Percentiles rank a stretch among this genome's conserved stretches.
phyloP scores from a whole-genome alignment of 2,888 invertebrate species.

The Tetramorium bicarinatum region DNA sequence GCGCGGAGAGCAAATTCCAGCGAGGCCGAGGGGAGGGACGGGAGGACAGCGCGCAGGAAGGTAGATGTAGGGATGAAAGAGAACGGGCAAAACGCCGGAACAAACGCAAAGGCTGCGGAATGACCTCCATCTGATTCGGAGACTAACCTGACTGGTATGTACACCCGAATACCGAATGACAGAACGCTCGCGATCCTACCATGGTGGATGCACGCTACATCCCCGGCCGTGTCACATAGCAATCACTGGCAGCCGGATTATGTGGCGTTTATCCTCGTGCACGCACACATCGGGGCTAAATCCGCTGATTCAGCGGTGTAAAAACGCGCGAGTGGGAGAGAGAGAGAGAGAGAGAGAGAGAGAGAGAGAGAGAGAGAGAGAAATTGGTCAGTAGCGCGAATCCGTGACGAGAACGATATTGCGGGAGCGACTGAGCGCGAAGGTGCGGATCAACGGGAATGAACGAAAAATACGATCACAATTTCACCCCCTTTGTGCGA shows the following conservation, averaged over 20 bases:
- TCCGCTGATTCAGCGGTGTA: conserved; percentile 74
- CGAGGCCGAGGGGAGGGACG: conserved; percentile 49
- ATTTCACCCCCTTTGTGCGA: conserved; percentile 73
- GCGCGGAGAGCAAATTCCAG: conserved; percentile 70
- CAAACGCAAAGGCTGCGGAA: conserved; percentile 28
- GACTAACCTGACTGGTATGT: conserved; percentile 13
- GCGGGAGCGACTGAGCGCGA: not conserved
- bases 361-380: not conserved
- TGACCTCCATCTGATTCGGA: conserved; percentile 36
- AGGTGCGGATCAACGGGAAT: conserved; percentile 5
- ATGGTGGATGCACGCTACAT: conserved; percentile 62
- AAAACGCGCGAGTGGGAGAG: not conserved
- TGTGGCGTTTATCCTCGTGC: conserved; percentile 79
- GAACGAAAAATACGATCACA: conserved; percentile 73
- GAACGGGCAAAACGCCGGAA: conserved; percentile 35
- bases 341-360: not conserved
- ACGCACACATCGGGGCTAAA: not conserved
- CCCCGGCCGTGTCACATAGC: conserved; percentile 76
- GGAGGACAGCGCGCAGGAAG: not conserved
- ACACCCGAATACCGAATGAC: conserved; percentile 59
- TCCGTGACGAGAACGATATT: not conserved
- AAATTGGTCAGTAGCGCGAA: conserved; percentile 6
- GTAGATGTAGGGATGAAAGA: conserved; percentile 13
- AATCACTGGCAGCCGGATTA: conserved; percentile 80
- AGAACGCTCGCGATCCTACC: conserved; percentile 30